phyloP scores from a whole-genome alignment of 2,888 invertebrate genomes.

The Meliscaeva auricollis region DNA sequence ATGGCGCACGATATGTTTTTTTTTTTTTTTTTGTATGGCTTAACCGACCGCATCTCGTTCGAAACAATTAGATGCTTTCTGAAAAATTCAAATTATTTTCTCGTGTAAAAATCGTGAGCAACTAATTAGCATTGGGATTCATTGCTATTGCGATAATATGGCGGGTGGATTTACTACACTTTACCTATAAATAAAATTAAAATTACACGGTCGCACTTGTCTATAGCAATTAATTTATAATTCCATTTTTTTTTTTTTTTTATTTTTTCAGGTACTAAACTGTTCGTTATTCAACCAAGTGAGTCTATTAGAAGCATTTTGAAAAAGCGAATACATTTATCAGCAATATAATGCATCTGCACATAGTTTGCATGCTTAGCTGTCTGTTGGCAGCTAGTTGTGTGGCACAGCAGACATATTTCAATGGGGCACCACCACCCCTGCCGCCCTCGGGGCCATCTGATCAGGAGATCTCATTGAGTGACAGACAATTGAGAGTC shows the following conservation, averaged over 20 bases:
- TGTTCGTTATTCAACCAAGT: constrained; percentile 37
- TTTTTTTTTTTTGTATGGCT: not conserved
- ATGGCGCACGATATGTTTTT: constrained; percentile 39
- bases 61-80: constrained; percentile 51
- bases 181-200: constrained; percentile 2
- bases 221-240: constrained; percentile 39
- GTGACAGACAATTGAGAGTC: constrained; percentile 86
- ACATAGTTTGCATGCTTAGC: constrained; percentile 38
- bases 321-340: not conserved
- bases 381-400: constrained; percentile 47
- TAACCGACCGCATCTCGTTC: constrained; percentile 38
- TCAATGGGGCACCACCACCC: constrained; percentile 71
- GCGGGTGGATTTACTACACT: not conserved
- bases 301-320: constrained; percentile 40
- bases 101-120: constrained; percentile 56
- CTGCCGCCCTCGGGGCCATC: constrained; percentile 62
- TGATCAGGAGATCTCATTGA: constrained; percentile 77
- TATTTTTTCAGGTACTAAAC: constrained; percentile 66
- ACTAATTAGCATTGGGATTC: constrained; percentile 39
- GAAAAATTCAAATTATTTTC: constrained; percentile 24
- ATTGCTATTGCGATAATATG: not conserved
- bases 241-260: constrained; percentile 8
- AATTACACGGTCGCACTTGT: constrained; percentile 30
- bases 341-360: constrained; percentile 46
- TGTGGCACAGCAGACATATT: constrained; percentile 66